phyloP scores from a whole-genome alignment of 1,140 invertebrate species.

The Calephelis virginiensis region DNA sequence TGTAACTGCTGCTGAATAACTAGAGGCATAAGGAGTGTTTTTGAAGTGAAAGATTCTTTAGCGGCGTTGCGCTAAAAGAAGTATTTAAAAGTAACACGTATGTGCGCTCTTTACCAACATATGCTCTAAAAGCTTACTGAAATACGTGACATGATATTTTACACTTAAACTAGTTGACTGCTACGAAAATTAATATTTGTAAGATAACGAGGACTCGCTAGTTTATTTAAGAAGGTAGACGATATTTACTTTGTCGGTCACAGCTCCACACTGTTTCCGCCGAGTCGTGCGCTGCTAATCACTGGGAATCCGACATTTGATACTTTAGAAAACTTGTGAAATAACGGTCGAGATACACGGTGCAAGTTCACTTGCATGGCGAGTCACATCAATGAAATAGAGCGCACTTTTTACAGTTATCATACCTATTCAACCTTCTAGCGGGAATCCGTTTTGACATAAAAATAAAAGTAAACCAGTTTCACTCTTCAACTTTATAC shows the following conservation, averaged over 20 bases:
- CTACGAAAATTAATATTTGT: conserved; percentile 46
- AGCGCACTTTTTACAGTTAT: too few relatives aligned
- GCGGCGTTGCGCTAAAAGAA: too few relatives aligned
- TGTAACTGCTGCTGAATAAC: too few relatives aligned
- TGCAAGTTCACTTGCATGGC: not conserved
- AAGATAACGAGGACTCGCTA: conserved; percentile 37
- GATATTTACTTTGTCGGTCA: conserved; percentile 43
- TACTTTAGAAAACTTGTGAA: conserved; percentile 58
- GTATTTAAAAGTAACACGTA: too few relatives aligned
- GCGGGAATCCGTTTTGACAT: too few relatives aligned
- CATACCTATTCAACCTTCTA: too few relatives aligned
- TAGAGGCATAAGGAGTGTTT: too few relatives aligned
- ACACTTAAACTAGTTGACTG: conserved; percentile 31
- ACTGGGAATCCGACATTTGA: conserved; percentile 52
- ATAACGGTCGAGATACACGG: conserved; percentile 27
- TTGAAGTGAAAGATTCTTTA: too few relatives aligned
- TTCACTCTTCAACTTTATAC: too few relatives aligned
- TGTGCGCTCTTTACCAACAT: not conserved
- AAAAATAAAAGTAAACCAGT: too few relatives aligned
- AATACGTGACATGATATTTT: conserved; percentile 48
- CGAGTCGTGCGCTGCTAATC: conserved; percentile 62
- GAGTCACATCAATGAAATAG: not conserved
- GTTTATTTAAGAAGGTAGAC: conserved; percentile 40
- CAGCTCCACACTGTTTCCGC: conserved; percentile 34
- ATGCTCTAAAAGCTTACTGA: conserved; percentile 27